A percentile compares a stretch with the other conserved stretches of the same genome.
Conservation (phyloP, 1,140 invertebrate species). For the Elysia chlorotica region DNA sequence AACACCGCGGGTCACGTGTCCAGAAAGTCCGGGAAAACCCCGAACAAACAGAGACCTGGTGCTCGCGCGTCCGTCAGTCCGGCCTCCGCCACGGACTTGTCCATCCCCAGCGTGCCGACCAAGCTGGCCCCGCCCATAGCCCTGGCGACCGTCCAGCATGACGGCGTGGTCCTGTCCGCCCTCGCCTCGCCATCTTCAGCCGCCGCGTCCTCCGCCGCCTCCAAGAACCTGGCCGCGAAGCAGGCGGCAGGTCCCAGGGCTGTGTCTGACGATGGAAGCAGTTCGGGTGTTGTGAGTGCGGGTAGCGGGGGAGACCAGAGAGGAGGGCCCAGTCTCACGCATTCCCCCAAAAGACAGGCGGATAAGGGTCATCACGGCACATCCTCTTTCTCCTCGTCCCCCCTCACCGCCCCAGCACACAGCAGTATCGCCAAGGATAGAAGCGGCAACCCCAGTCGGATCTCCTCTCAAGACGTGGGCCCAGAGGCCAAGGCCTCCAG, state of each 20-base stretch:
- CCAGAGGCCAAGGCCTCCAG: no score
- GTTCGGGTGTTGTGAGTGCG: no score
- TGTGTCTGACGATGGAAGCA: no score
- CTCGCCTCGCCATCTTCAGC: slow-evolving; percentile 19
- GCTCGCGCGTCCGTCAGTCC: not conserved
- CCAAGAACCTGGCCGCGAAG: not conserved
- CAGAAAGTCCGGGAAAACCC: not conserved
- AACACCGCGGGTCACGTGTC: no score
- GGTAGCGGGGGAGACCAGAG: no score
- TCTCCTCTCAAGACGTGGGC: no score
- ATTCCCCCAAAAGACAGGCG: not conserved
- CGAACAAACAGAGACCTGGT: not conserved
- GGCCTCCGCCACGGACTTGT: not conserved
- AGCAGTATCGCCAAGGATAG: not conserved
- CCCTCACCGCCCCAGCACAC: not conserved
- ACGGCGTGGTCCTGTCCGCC: slow-evolving; percentile 13
- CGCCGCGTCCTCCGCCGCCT: not conserved
- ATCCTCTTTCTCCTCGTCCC: not conserved
- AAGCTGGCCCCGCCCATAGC: not conserved
- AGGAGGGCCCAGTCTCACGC: no score
- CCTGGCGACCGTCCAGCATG: slow-evolving; percentile 8
- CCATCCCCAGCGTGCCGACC: not conserved
- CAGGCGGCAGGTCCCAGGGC: no score
- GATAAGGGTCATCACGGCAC: not conserved
- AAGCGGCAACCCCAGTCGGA: not conserved